These are phyloP conservation scores for Dasyurus viverrinus DNA, from an alignment of 2,113 vertebrate genomes.

Conservation along the genomic window DNA sequence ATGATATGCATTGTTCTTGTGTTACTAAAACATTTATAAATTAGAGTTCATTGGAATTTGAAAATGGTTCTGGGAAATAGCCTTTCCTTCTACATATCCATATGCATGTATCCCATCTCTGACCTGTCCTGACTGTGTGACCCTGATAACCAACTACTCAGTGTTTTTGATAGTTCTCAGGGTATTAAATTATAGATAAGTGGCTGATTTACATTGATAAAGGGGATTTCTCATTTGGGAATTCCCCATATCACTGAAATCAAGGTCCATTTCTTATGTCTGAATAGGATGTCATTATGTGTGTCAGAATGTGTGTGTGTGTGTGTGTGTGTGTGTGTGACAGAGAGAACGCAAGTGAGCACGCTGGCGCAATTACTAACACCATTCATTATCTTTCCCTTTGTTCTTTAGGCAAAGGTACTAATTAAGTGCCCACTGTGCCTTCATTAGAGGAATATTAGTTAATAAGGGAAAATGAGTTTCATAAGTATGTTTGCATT, in stretches of 20 bases:
- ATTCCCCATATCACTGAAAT: not conserved
- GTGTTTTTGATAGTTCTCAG: not conserved
- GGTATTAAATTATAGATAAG: not conserved
- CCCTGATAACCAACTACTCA: not conserved
- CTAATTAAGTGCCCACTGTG: not conserved
- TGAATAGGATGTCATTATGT: not conserved
- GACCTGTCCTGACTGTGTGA: not conserved
- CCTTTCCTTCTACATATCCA: not conserved
- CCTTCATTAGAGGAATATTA: not conserved
- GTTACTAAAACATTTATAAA: conserved; percentile 17
- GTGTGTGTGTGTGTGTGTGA: too few relatives aligned
- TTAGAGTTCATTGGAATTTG: conserved; percentile 3
- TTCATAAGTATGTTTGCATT: not conserved
- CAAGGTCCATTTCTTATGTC: not conserved
- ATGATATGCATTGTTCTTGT: not conserved
- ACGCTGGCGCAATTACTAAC: not conserved
- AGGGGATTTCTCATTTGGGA: not conserved
- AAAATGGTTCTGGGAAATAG: conserved; percentile 23
- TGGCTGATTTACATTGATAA: not conserved
- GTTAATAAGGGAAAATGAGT: not conserved
- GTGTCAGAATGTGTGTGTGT: not conserved
- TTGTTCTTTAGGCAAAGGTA: not conserved
- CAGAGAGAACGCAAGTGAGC: too few relatives aligned
- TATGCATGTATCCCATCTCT: not conserved
- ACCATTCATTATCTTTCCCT: not conserved